Percentiles rank a stretch among this genome's conserved stretches.
phyloP scores from a whole-genome alignment of 2,888 invertebrate species.

The Hyposoter dolosus region DNA sequence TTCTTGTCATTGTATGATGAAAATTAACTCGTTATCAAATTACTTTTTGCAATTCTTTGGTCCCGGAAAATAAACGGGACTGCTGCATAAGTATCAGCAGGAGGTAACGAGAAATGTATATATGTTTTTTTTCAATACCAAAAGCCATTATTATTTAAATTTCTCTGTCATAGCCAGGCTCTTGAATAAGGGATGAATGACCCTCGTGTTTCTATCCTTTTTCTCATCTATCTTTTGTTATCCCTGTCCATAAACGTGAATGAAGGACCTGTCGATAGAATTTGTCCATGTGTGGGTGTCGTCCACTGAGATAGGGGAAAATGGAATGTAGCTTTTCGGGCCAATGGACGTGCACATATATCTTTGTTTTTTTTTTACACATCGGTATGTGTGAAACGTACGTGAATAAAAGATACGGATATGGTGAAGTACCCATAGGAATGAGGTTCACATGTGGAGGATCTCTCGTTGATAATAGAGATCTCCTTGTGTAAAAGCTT shows the following conservation, averaged over 20 bases:
- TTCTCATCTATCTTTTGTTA: conserved; percentile 33
- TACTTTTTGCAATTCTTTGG: neutral
- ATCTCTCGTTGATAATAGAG: conserved; percentile 36
- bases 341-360: neutral
- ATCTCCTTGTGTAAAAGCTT: conserved; percentile 26
- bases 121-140: neutral
- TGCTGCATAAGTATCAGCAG: neutral
- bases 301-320: conserved; percentile 13
- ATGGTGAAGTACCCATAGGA: conserved; percentile 29
- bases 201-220: conserved; percentile 6
- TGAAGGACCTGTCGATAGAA: conserved; percentile 37
- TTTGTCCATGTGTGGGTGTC: conserved; percentile 1
- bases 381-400: conserved; percentile 7
- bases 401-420: conserved; percentile 48
- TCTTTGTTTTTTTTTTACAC: neutral
- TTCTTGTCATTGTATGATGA: neutral
- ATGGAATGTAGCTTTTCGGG: conserved; percentile 17
- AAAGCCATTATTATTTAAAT: conserved; percentile 17
- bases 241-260: conserved; percentile 29
- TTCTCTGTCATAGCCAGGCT: conserved; percentile 13
- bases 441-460: conserved; percentile 21
- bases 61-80: neutral
- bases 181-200: conserved; percentile 28
- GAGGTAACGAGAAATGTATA: neutral
- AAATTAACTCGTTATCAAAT: neutral